These are phyloP conservation scores for Poecile montanus DNA, from an alignment of 2,797 vertebrate genomes.

Conservation along the genomic window DNA sequence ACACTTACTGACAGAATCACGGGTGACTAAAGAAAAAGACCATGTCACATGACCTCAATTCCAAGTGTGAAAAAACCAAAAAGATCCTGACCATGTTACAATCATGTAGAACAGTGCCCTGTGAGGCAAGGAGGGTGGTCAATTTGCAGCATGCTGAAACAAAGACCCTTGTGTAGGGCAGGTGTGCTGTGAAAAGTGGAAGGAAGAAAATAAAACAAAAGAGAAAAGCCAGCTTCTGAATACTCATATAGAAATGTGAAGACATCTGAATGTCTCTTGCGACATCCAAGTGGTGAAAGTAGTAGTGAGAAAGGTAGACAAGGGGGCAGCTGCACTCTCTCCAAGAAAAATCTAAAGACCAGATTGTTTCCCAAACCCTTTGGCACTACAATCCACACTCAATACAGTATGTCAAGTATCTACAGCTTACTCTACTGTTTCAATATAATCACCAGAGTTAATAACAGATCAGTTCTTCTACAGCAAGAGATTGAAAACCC, in stretches of 20 bases:
- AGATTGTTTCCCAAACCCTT: not conserved
- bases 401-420: not conserved
- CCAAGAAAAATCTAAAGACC: not conserved
- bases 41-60: not conserved
- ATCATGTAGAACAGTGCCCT: not conserved
- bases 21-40: not conserved
- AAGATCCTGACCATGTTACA: not conserved
- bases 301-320: not conserved
- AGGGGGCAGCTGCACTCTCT: not conserved
- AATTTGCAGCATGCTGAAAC: not conserved
- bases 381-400: not conserved
- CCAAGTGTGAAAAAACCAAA: not conserved
- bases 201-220: not conserved
- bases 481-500: not conserved
- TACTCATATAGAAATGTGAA: rapidly evolving
- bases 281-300: not conserved
- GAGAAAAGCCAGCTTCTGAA: not conserved
- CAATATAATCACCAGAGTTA: not conserved
- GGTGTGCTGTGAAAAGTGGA: not conserved
- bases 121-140: not conserved
- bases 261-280: not conserved
- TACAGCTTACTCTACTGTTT: not conserved
- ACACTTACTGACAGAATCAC: not conserved
- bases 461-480: not conserved
- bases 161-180: not conserved